Conservation (phyloP, 2,888 invertebrate genomes). For the Beris chalybata region DNA sequence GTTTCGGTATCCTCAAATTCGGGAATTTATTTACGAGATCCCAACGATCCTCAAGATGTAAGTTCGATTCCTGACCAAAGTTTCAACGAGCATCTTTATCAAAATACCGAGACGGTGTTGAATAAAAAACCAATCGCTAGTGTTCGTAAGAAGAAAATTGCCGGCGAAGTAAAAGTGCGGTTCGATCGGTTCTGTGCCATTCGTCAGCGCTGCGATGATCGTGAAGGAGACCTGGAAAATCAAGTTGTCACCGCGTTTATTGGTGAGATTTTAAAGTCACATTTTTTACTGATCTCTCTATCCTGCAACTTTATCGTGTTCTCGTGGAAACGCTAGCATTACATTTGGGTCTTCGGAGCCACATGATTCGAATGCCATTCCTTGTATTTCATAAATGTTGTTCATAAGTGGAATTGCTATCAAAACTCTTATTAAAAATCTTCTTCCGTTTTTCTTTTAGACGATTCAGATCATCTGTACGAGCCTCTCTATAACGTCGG, state of each 20-base stretch:
- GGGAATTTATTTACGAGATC: constrained; percentile 47
- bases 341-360: too few relatives aligned
- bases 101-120: constrained; percentile 44
- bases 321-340: too few relatives aligned
- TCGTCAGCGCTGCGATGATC: constrained; percentile 21
- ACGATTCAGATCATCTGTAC: constrained; percentile 72
- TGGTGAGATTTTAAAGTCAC: constrained; percentile 39
- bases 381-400: too few relatives aligned
- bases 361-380: too few relatives aligned
- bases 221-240: constrained; percentile 25
- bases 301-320: too few relatives aligned
- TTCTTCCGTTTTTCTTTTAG: constrained; percentile 54
- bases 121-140: constrained; percentile 13
- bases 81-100: constrained; percentile 50
- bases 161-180: constrained; percentile 26
- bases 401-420: not conserved
- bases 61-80: constrained; percentile 39
- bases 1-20: constrained; percentile 52
- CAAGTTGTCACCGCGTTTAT: constrained; percentile 40
- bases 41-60: constrained; percentile 5
- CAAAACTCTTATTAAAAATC: constrained; percentile 27
- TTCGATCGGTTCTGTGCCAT: constrained; percentile 9
- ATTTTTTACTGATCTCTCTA: too few relatives aligned
- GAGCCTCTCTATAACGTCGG: constrained; percentile 61
- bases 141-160: constrained; percentile 15